A percentile compares a stretch with the other conserved stretches of the same genome.
These are phyloP conservation scores for Hydractinia symbiolongicarpus DNA, from an alignment of 30 jellyfish, hydroid and myxozoan genomes.

Conservation along the genomic window DNA sequence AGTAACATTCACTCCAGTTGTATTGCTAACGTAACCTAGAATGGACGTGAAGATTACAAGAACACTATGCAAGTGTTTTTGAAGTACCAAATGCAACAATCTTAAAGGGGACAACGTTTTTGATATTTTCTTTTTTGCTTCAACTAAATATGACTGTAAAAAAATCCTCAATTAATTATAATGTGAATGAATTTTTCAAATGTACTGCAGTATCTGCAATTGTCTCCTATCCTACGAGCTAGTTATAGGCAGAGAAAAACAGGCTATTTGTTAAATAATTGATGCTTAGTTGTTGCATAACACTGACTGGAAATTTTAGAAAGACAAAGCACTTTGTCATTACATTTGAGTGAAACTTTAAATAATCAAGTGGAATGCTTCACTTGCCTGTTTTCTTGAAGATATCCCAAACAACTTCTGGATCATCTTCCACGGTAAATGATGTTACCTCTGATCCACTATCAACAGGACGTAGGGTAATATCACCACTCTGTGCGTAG, in stretches of 20 bases:
- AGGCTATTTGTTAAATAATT: too few species aligned
- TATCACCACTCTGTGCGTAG: conserved; percentile 89
- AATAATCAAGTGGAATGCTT: background rate
- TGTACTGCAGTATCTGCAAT: too few species aligned
- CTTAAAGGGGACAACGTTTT: background rate
- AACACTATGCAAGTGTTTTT: background rate
- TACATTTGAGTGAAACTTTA: background rate
- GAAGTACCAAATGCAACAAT: background rate
- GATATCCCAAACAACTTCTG: conserved; percentile 61
- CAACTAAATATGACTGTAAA: background rate
- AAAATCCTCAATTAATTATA: too few species aligned
- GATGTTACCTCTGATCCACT: conserved; percentile 37
- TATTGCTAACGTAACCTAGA: conserved; percentile 58
- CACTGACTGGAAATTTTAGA: background rate
- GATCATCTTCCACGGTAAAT: conserved; percentile 54
- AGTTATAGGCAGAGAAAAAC: too few species aligned
- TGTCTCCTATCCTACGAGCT: too few species aligned
- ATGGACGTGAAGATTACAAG: background rate
- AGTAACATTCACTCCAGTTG: conserved; percentile 49
- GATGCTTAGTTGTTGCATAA: too few species aligned
- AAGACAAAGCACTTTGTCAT: background rate
- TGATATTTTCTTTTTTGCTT: background rate
- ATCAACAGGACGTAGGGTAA: conserved; percentile 58
- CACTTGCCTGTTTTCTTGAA: conserved; percentile 48
- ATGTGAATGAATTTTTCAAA: too few species aligned